Evolutionary conservation across 2,797 vertebrate genomes (phyloP).

Genomic region (Tiaroga cobitis): DNA sequence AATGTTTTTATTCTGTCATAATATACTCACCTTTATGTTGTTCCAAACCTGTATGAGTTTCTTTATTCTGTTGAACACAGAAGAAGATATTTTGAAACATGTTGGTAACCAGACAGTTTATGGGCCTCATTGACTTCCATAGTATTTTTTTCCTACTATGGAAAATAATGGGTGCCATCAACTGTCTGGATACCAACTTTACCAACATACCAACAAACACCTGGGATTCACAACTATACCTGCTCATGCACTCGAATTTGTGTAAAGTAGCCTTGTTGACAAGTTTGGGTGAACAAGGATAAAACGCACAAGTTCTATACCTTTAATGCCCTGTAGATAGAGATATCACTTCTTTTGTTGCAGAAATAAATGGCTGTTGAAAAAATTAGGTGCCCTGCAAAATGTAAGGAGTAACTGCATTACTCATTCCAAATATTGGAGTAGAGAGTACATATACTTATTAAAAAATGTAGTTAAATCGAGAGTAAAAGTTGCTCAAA

Average conservation of each 20-base stretch:
- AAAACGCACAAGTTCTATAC: not conserved
- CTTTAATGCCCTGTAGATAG: not conserved
- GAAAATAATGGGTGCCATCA: no score
- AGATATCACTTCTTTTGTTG: not conserved
- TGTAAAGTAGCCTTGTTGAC: not conserved
- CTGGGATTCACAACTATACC: no score
- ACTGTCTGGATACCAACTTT: no score
- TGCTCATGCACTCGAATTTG: not conserved
- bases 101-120: no score
- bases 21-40: no score
- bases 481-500: not conserved
- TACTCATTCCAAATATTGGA: not conserved
- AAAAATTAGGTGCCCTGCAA: not conserved
- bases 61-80: no score
- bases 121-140: no score
- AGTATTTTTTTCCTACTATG: no score
- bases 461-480: not conserved
- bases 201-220: no score
- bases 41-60: no score
- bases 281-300: not conserved
- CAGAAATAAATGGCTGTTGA: not conserved
- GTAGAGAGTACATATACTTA: not conserved
- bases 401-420: not conserved
- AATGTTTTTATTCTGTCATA: no score
- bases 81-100: no score